Conservation (phyloP, 2,888 invertebrate species). For the Nineta flava region DNA sequence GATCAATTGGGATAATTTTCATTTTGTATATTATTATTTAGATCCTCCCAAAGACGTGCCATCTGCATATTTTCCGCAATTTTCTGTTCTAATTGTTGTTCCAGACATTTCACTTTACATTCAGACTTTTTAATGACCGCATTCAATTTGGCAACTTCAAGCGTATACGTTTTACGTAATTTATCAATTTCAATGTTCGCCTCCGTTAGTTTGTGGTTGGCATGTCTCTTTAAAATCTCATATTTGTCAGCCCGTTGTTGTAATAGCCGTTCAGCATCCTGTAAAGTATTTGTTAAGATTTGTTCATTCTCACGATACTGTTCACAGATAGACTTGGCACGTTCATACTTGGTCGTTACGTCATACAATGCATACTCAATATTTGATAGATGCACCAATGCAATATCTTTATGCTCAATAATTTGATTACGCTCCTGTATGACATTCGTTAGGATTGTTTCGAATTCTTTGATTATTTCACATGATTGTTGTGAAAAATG, state of each 20-base stretch:
- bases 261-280: slow-evolving; percentile 16
- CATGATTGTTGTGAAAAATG: slow-evolving; percentile 5
- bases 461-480: slow-evolving; percentile 17
- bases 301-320: slow-evolving; percentile 21
- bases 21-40: slow-evolving; percentile 8
- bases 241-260: slow-evolving; percentile 16
- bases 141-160: slow-evolving; percentile 19
- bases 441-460: slow-evolving; percentile 19
- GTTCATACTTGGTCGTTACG: slow-evolving; percentile 21
- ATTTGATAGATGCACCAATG: slow-evolving; percentile 18
- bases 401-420: slow-evolving; percentile 16
- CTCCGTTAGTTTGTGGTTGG: slow-evolving; percentile 17
- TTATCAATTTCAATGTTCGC: slow-evolving; percentile 17
- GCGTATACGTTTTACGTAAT: slow-evolving; percentile 17
- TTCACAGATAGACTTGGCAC: slow-evolving; percentile 19
- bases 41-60: slow-evolving; percentile 11
- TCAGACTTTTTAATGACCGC: slow-evolving; percentile 20
- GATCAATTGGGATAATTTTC: neutral
- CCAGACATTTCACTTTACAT: slow-evolving; percentile 14
- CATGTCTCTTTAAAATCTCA: slow-evolving; percentile 16
- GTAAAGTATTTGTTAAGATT: slow-evolving; percentile 17
- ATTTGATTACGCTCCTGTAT: slow-evolving; percentile 18
- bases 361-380: slow-evolving; percentile 21
- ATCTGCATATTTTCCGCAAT: slow-evolving; percentile 8
- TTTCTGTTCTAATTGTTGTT: slow-evolving; percentile 9